Evolutionary conservation across 1,140 invertebrate genomes (phyloP), one percentile per base, ranked within the genome.

Genomic region (Sesamia nonagrioides): DNA sequence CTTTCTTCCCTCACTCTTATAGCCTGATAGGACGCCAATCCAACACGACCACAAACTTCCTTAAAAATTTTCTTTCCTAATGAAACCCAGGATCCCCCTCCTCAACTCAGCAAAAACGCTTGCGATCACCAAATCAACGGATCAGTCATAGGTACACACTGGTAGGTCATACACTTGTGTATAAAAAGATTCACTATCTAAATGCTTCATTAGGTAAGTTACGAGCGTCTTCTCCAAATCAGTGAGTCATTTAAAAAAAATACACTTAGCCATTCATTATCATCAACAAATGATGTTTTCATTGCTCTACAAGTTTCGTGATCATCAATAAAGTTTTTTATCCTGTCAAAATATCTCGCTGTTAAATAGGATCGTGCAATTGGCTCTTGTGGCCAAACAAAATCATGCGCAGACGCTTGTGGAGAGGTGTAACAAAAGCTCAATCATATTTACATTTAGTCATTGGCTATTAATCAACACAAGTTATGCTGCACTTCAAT

Each of bases 401-500:
- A 85, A 54, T 81, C 71, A 80, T 71, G 80, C 66, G 82, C 84
- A 74, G 79, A 56, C 68, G 60, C 17, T 21, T 50, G 8, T 48
- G 35, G 61, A 52, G 74, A 52, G 60, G 21, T 68, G 33, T 77
- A 77, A 89, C 84, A 92, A 91, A 90, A 88, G 85, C 86, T 84
- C 86, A 85, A 88, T 86, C 82, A 80, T 92, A 91, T 91, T 92
- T 93, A 93, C 90, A 92, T 92, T 92, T 89, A 91, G 84, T 89
- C 87, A 87, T 88, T 83, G 83, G 83, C 86, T 83, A 92, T 94
- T 86, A 86, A 91, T 94, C 91, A 92, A 84, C 76, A 84, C 81
- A 81, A 79, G 40, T 75, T 84, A 84, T 78, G 80, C 61, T 86
- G 83, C 82, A 80, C 86, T 77, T 91, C 89, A 91, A 90, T 89